A percentile compares a stretch with the other conserved stretches of the same genome.
Evolutionary conservation across 1,140 invertebrate genomes (phyloP).

Genomic region (Batillaria attramentaria): DNA sequence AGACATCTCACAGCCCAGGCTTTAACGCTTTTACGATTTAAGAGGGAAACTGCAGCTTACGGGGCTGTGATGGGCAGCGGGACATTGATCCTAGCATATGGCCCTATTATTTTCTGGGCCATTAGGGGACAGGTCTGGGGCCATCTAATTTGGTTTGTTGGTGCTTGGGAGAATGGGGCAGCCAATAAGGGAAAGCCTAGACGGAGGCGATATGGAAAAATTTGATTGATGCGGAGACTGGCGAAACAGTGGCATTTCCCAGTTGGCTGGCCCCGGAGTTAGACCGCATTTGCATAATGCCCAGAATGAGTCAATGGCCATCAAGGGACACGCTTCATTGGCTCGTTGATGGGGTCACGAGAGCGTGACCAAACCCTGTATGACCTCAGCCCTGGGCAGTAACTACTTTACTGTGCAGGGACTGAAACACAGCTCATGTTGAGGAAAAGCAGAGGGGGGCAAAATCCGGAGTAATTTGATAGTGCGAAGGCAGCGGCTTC

Average conservation of each 20-base stretch:
- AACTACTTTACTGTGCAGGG: too few relatives aligned
- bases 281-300: slow-evolving; percentile 25
- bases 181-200: neutral
- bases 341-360: neutral
- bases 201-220: neutral
- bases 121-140: neutral
- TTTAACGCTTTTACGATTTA: too few relatives aligned
- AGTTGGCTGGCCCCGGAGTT: neutral
- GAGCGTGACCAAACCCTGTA: neutral
- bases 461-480: too few relatives aligned
- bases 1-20: too few relatives aligned
- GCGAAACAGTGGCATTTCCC: slow-evolving; percentile 19
- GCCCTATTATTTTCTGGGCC: slow-evolving; percentile 21
- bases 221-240: neutral
- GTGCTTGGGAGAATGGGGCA: slow-evolving; percentile 13
- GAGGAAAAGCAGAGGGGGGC: too few relatives aligned
- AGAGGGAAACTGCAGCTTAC: too few relatives aligned
- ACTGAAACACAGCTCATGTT: too few relatives aligned
- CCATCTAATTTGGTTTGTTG: slow-evolving; percentile 23
- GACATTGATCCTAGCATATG: slow-evolving; percentile 7
- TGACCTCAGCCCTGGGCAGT: too few relatives aligned
- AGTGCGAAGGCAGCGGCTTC: too few relatives aligned
- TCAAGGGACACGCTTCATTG: slow-evolving; percentile 21
- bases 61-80: too few relatives aligned
- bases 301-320: slow-evolving; percentile 16